These are phyloP conservation scores for Leptopilina boulardi DNA, from an alignment of 1,140 invertebrate species.

Conservation along the genomic window DNA sequence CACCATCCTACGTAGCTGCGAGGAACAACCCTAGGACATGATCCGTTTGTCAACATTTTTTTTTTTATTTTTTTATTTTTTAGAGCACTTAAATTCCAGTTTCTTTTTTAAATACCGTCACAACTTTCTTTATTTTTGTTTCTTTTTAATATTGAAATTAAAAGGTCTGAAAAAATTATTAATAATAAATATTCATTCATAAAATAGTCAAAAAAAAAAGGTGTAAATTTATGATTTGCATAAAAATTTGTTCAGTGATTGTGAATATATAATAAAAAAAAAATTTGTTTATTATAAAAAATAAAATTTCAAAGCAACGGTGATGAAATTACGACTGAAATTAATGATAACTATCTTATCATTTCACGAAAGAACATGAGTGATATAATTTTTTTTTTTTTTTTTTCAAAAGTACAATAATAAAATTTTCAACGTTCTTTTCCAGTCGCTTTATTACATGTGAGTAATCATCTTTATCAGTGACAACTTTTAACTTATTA, in stretches of 20 bases:
- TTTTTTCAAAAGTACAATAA: not conserved
- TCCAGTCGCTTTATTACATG: not conserved
- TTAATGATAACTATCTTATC: no score
- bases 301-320: no score
- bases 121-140: not conserved
- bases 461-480: not conserved
- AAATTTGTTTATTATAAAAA: not conserved
- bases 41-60: constrained; percentile 19
- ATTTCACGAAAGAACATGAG: no score
- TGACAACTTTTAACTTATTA: not conserved
- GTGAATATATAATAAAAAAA: not conserved
- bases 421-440: not conserved
- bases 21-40: constrained; percentile 4
- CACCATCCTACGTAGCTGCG: not conserved
- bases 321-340: no score
- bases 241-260: not conserved
- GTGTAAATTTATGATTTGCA: no score
- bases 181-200: not conserved
- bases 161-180: not conserved
- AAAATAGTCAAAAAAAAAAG: not conserved
- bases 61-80: no score
- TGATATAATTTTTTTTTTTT: no score
- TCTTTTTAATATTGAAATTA: not conserved
- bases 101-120: constrained; percentile 7
- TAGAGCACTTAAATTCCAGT: constrained; percentile 7